Evolutionary conservation across 2,113 vertebrate species (phyloP), one percentile per base, ranked within the genome.

Genomic region (Rhineura floridana): DNA sequence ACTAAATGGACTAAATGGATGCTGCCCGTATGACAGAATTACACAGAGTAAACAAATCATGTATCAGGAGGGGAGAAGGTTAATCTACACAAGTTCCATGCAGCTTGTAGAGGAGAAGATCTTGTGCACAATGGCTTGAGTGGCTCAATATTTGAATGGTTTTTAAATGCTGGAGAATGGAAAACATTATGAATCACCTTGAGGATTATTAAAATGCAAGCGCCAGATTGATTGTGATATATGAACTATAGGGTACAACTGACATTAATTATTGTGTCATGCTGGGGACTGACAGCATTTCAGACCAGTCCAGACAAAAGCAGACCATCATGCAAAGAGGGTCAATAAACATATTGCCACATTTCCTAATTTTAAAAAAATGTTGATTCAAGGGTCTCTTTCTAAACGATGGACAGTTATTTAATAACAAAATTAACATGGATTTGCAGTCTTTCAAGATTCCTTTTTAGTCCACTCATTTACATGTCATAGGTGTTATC

Each of bases 151-250:
- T 46, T 69, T 69, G 44, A 25, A 46, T 73, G 67, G 19, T 72
- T 88, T 88, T 83, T 84, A 42, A 88, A 59, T 84, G 48, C 39
- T 78, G 25, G 67, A 25, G 67, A 87, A 63, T 69, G 48, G 78
- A 67, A 77, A 52, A 52, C 63, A 69, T 83, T 84, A 77, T 33
- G 36, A 79, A 19, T 59, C 1, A 59, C 30, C 81, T 50, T 28
- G 3, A 36, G 65, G 55, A 78, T 70, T 55, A 55, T 88, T 78
- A 69, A 84, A 88, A 84, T 88, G 48, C 81, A 84, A 62, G 30
- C 46, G 6, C 65, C 30, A 7, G 77, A 12, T 70, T 55, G 85
- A 87, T 70, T 70, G 63, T 87, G 85, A 81, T 87, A 33, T 42
- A 44, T 70, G 48, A 48, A 55, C 48, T 33, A 42, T 3, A 79